Conservation (phyloP, 2,113 vertebrate genomes). For the Cinclus mexicanus region DNA sequence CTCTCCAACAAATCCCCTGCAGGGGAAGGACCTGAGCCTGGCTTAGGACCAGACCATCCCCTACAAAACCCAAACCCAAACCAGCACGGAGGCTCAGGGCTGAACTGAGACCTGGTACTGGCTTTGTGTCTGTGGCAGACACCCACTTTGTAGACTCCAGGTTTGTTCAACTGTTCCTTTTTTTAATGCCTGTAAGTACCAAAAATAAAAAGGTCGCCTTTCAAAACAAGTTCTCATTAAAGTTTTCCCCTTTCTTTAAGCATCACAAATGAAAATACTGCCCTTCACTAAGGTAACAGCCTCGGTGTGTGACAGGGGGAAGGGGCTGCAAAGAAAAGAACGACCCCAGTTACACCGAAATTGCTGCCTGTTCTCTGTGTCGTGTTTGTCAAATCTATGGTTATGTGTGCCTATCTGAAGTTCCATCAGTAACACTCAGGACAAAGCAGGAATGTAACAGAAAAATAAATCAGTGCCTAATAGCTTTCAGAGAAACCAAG, state of each 20-base stretch:
- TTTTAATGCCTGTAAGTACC: not conserved
- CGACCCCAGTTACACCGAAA: not conserved
- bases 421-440: conserved; percentile 76
- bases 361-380: not conserved
- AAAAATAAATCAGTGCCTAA: conserved; percentile 87
- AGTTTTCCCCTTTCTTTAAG: not conserved
- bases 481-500: conserved; percentile 87
- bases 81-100: not conserved
- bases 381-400: conserved; percentile 37
- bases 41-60: not conserved
- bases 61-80: not conserved
- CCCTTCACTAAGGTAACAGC: not conserved
- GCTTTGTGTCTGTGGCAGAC: not conserved
- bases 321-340: conserved; percentile 23
- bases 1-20: not conserved
- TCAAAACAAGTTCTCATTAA: not conserved
- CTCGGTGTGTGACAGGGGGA: not conserved
- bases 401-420: conserved; percentile 63
- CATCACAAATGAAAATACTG: not conserved
- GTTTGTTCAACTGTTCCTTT: not conserved
- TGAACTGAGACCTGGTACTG: accelerated
- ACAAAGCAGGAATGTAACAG: conserved; percentile 77
- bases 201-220: not conserved
- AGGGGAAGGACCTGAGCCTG: not conserved
- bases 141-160: not conserved